Evolutionary conservation across 2,797 vertebrate genomes (phyloP).

Genomic region (Notolabrus celidotus): DNA sequence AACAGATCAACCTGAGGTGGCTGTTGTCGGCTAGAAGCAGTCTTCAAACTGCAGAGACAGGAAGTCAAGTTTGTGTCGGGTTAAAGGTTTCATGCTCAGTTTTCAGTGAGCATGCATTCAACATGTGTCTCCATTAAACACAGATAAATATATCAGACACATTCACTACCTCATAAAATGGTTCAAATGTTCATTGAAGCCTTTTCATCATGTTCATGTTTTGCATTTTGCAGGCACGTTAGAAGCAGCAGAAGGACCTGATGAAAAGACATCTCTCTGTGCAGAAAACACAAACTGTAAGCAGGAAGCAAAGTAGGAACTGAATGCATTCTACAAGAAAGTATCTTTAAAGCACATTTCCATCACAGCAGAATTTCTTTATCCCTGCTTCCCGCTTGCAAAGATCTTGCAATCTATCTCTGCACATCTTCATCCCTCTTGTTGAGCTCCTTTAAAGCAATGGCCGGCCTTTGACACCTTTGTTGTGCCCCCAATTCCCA

Average conservation of each 20-base stretch:
- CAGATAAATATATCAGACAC: constrained; percentile 9
- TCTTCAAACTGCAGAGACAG: no score
- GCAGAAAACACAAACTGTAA: not conserved
- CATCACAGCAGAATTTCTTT: not conserved
- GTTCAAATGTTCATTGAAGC: constrained; percentile 5
- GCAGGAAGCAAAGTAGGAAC: not conserved
- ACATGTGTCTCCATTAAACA: no score
- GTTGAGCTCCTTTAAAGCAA: constrained; percentile 53
- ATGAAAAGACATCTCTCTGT: not conserved
- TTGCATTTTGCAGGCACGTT: no score
- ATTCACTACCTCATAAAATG: constrained; percentile 26
- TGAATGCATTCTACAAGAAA: no score
- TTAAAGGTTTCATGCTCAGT: no score
- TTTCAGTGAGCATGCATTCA: no score
- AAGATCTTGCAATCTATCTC: constrained; percentile 23
- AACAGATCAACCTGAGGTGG: no score
- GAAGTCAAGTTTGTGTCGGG: no score
- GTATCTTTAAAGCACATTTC: not conserved
- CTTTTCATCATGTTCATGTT: no score
- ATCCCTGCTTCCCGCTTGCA: constrained; percentile 12
- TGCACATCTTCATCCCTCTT: constrained; percentile 25
- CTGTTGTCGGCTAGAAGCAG: no score
- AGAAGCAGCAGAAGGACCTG: not conserved
- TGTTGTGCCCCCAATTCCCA: constrained; percentile 48
- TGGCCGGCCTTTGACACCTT: constrained; percentile 47